Conservation (phyloP, 2,113 vertebrate species). For the Lampris incognitus region DNA sequence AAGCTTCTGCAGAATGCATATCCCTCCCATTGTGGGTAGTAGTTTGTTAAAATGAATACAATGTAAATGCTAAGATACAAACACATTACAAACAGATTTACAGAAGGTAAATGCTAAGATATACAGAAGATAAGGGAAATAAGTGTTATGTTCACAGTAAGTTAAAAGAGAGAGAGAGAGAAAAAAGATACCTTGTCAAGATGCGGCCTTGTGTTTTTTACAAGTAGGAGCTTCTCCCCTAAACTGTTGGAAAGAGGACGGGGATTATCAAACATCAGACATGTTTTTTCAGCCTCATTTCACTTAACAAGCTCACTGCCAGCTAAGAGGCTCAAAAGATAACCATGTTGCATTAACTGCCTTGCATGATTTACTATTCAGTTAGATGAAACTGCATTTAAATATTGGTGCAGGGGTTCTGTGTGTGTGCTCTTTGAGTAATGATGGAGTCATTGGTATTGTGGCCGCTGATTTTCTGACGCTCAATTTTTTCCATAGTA, state of each 20-base stretch:
- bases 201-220: conserved; percentile 84
- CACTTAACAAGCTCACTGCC: neutral
- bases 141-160: conserved; percentile 5
- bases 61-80: conserved; percentile 42
- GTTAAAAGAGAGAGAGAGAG: neutral
- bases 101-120: neutral
- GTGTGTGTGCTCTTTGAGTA: neutral
- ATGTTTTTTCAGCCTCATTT: neutral
- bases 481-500: too few relatives aligned
- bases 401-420: neutral
- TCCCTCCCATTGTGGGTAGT: conserved; percentile 61
- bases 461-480: too few relatives aligned
- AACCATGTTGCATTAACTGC: neutral
- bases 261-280: conserved; percentile 3
- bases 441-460: neutral
- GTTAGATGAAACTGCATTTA: neutral
- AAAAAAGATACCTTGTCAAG: conserved; percentile 91
- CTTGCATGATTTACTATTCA: neutral
- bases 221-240: conserved; percentile 86
- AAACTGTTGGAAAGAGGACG: conserved; percentile 82
- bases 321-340: neutral
- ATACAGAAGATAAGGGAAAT: neutral
- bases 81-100: conserved; percentile 14
- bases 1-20: conserved; percentile 43
- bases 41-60: conserved; percentile 69